Evolutionary conservation across 2,888 invertebrate genomes (phyloP).

Genomic region (Ferrisia virgata): DNA sequence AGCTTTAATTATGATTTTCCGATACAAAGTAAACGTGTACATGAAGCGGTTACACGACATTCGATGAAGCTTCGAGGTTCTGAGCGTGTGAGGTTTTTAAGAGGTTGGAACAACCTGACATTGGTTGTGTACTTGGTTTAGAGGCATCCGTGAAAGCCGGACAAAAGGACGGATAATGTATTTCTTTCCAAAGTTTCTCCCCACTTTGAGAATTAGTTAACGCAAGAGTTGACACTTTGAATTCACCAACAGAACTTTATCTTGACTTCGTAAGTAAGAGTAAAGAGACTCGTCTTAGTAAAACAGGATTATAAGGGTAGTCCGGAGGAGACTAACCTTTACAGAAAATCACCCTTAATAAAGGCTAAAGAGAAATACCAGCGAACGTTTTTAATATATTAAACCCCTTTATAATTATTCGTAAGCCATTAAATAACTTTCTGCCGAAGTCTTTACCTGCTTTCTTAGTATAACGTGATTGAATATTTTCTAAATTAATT

Average conservation of each 20-base stretch:
- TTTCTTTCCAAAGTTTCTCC: slow-evolving; percentile 37
- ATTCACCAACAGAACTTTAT: slow-evolving; percentile 42
- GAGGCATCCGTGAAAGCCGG: slow-evolving; percentile 12
- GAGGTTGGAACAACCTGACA: slow-evolving; percentile 31
- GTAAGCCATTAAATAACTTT: slow-evolving; percentile 40
- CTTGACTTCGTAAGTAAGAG: slow-evolving; percentile 32
- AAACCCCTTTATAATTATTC: slow-evolving; percentile 41
- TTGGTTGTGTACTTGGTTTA: background rate
- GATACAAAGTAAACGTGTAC: background rate
- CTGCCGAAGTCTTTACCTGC: slow-evolving; percentile 38
- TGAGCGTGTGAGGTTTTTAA: slow-evolving; percentile 18
- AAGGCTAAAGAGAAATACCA: slow-evolving; percentile 37
- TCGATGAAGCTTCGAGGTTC: background rate
- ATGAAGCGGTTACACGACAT: background rate
- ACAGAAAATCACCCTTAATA: slow-evolving; percentile 41
- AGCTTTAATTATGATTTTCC: background rate
- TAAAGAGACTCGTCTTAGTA: slow-evolving; percentile 44
- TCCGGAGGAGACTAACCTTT: slow-evolving; percentile 34
- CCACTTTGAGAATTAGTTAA: slow-evolving; percentile 41
- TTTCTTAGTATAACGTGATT: slow-evolving; percentile 23
- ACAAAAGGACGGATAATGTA: slow-evolving; percentile 36
- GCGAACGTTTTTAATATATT: slow-evolving; percentile 34
- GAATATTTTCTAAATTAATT: slow-evolving; percentile 34
- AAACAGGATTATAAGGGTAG: slow-evolving; percentile 44
- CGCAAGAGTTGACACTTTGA: slow-evolving; percentile 44